Percentiles rank a stretch among this genome's conserved stretches.
These are phyloP conservation scores for Drosophila varians DNA, from an alignment of 1,140 invertebrate species.

Conservation along the genomic window DNA sequence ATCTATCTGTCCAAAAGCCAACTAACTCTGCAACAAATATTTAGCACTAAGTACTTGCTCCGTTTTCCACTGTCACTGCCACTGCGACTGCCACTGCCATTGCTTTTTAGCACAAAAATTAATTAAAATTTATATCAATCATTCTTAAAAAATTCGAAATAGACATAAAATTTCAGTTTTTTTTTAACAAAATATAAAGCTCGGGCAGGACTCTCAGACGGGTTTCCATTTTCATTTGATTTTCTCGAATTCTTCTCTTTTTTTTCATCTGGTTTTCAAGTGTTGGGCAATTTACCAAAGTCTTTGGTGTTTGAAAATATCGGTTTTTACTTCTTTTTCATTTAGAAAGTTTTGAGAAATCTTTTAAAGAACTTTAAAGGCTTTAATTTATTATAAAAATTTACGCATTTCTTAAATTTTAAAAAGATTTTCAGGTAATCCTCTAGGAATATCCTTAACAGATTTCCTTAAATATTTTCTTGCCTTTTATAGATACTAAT, in stretches of 20 bases:
- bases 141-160: background rate
- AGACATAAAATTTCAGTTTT: no score
- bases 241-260: no score
- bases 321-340: no score
- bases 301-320: background rate
- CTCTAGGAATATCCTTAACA: no score
- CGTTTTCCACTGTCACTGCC: background rate
- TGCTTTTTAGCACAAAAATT: background rate
- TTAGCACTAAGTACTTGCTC: background rate
- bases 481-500: no score
- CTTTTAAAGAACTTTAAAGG: no score
- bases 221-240: background rate
- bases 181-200: background rate
- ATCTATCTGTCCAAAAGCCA: background rate
- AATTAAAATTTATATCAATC: background rate
- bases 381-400: no score
- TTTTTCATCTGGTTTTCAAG: no score
- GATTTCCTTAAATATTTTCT: no score
- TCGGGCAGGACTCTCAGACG: background rate
- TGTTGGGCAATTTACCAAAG: background rate
- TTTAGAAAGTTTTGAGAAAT: no score
- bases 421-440: no score
- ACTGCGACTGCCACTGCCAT: constrained; percentile 2
- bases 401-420: no score
- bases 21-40: background rate